Base-by-base conservation (phyloP, 2,888 invertebrate species). In the Mesorhabditis spiculigera region DNA sequence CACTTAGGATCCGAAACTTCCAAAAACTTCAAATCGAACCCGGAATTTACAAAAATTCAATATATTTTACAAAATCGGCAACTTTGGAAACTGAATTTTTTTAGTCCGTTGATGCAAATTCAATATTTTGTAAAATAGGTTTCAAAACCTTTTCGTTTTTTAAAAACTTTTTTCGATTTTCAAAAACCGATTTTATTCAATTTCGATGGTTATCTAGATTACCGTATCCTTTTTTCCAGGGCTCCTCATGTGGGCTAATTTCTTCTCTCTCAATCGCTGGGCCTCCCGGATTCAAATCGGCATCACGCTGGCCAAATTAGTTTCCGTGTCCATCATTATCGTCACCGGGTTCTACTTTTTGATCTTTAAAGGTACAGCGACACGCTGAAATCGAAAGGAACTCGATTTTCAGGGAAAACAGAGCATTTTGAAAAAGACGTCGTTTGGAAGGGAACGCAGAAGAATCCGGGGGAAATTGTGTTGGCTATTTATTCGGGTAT, bases 401-500 rank as follows among this genome's bases (percentile, higher is more conserved):
- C 58, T 50, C 58, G n/a, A 10, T 28, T 3, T 28, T 13, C 58
- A 50, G 58, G 58, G 58, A 50, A 50, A 50, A 13, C 58, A n/a
- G 58, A 50, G 10, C 8, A n/a, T 3, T 50, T 50, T n/a, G 58
- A 50, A n/a, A 13, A 10, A 3, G 8, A 10, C 10, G n/a, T 13
- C 8, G 58, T 50, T n/a, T 50, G 58, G 58, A 50, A 50, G 3
- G n/a, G n/a, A 2, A 50, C 58, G 58, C 58, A 50, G 3, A 50
- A n/a, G 8, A 50, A 50, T 13, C 58, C 58, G 58, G 58, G 50
- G 6, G 6, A 43, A n/a, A 45, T 66, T 28, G 66, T 16, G 13
- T 16, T 66, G 13, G 66, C 66, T 6, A 74, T 78, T 67, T 78
- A 78, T 71, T 75, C 73, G 61, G 78, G 78, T 4, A 77, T 74